These are phyloP conservation scores for Perizoma affinitatum DNA, from an alignment of 2,888 invertebrate genomes.

Conservation along the genomic window DNA sequence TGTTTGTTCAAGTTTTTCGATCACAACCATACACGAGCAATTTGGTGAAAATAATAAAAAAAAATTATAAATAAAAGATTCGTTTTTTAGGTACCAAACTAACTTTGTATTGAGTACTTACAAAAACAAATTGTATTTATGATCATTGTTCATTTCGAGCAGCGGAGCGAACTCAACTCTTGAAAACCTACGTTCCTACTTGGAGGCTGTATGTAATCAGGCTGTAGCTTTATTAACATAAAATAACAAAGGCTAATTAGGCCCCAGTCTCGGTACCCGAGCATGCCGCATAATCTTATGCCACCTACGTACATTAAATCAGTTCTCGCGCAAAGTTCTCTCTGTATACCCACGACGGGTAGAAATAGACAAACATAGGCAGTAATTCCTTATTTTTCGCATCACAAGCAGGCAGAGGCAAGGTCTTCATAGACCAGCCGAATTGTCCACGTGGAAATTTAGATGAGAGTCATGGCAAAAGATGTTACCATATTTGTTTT, in stretches of 20 bases:
- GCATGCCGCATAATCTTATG: constrained; percentile 62
- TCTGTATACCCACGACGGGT: constrained; percentile 36
- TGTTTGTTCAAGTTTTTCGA: too few relatives aligned
- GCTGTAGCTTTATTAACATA: constrained; percentile 78
- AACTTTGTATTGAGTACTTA: background rate
- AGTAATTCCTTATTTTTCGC: background rate
- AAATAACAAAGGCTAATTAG: constrained; percentile 81
- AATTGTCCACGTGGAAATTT: too few relatives aligned
- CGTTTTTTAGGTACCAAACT: background rate
- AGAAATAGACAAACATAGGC: background rate
- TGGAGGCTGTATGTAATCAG: constrained; percentile 47
- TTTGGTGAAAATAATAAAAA: too few relatives aligned
- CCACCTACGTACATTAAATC: constrained; percentile 42
- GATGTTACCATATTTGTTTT: too few relatives aligned
- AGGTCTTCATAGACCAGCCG: too few relatives aligned
- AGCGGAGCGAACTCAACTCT: constrained; percentile 3
- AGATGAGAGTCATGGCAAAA: too few relatives aligned
- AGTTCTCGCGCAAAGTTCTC: constrained; percentile 41
- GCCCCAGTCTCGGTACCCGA: constrained; percentile 48
- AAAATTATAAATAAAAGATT: too few relatives aligned
- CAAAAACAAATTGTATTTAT: constrained; percentile 10
- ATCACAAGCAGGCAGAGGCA: background rate
- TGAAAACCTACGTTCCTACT: constrained; percentile 20
- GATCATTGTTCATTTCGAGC: constrained; percentile 13
- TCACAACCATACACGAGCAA: too few relatives aligned